Evolutionary conservation across 2,888 invertebrate genomes (phyloP).

Genomic region (Tipula helvola): DNA sequence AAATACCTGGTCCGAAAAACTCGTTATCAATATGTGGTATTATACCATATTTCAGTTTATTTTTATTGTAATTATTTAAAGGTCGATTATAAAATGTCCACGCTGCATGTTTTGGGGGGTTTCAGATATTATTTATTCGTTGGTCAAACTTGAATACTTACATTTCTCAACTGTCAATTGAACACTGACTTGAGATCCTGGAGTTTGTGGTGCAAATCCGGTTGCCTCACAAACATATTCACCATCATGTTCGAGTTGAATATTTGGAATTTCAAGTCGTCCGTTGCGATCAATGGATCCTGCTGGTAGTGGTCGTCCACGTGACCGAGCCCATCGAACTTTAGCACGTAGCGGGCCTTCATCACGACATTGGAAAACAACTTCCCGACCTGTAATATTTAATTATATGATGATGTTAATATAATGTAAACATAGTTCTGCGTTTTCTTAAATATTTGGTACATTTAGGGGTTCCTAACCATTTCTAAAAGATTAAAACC

Average conservation of each 20-base stretch:
- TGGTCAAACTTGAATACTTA: slow-evolving; percentile 41
- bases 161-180: slow-evolving; percentile 61
- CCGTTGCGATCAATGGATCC: slow-evolving; percentile 65
- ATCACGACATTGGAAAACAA: slow-evolving; percentile 86
- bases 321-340: slow-evolving; percentile 63
- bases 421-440: too few species aligned
- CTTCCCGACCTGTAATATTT: slow-evolving; percentile 62
- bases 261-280: slow-evolving; percentile 74
- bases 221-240: slow-evolving; percentile 74
- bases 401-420: background rate
- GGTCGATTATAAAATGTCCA: slow-evolving; percentile 28
- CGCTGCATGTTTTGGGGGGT: slow-evolving; percentile 26
- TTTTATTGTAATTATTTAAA: slow-evolving; percentile 22
- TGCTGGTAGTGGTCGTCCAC: slow-evolving; percentile 57
- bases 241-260: slow-evolving; percentile 64
- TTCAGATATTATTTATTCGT: background rate
- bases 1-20: slow-evolving; percentile 44
- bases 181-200: slow-evolving; percentile 56
- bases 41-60: slow-evolving; percentile 44
- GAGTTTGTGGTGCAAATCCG: slow-evolving; percentile 45
- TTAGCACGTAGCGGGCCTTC: slow-evolving; percentile 66
- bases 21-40: slow-evolving; percentile 45
- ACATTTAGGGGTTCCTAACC: background rate
- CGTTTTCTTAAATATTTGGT: background rate
- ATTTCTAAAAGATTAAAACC: background rate